Conservation (phyloP, 2,888 invertebrate genomes). For the Calameuta filiformis region DNA sequence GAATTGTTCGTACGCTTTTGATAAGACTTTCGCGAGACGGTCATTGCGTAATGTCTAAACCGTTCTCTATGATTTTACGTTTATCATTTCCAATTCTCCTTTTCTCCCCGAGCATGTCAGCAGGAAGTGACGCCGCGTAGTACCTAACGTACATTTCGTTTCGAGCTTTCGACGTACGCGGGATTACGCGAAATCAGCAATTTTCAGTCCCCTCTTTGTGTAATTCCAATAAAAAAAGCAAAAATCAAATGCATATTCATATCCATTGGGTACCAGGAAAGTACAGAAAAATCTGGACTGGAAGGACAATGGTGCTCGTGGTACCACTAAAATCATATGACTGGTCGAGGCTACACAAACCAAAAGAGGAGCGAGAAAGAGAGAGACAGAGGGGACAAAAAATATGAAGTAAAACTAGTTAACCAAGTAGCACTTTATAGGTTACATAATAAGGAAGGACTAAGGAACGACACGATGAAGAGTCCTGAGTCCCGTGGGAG, state of each 20-base stretch:
- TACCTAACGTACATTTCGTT: neutral
- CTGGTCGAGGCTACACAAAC: slow-evolving; percentile 2
- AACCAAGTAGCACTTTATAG: slow-evolving; percentile 10
- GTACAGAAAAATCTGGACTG: neutral
- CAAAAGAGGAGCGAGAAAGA: slow-evolving; percentile 13
- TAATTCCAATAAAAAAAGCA: neutral
- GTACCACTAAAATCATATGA: neutral
- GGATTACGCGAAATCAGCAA: neutral
- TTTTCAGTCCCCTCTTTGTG: neutral
- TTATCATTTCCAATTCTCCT: neutral
- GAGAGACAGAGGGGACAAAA: slow-evolving; percentile 9
- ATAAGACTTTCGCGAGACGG: neutral
- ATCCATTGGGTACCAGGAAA: neutral
- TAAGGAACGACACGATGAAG: neutral
- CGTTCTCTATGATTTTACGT: neutral
- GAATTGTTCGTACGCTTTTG: neutral
- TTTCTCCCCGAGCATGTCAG: neutral
- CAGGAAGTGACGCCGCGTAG: neutral
- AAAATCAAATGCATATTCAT: neutral
- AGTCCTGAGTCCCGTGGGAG: slow-evolving; percentile 28
- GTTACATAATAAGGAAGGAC: neutral
- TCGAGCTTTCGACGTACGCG: neutral
- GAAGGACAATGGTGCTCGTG: neutral
- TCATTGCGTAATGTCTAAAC: neutral
- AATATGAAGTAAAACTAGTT: neutral